Conservation (phyloP, 2,113 vertebrate species). For the Pogonocichla stellata region DNA sequence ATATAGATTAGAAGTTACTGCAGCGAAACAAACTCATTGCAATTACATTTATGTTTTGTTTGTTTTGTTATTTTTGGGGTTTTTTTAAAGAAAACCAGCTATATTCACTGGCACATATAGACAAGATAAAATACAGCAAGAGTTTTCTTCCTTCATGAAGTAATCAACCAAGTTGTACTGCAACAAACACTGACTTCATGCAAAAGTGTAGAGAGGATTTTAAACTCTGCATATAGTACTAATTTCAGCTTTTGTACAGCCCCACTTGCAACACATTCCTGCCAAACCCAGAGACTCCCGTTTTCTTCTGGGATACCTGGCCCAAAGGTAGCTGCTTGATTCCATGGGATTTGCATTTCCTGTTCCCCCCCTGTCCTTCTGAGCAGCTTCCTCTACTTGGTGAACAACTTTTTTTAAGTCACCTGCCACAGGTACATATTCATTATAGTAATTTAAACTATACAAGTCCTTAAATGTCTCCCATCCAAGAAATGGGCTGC, state of each 20-base stretch:
- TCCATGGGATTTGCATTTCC: neutral
- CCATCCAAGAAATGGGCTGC: neutral
- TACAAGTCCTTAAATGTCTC: constrained; percentile 66
- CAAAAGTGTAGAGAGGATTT: neutral
- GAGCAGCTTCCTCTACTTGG: constrained; percentile 19
- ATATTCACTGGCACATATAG: neutral
- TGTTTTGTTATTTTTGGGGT: neutral
- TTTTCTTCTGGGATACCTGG: constrained; percentile 70
- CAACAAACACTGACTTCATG: constrained; percentile 6
- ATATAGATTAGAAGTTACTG: neutral
- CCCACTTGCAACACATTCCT: constrained; percentile 85
- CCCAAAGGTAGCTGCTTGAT: constrained; percentile 47
- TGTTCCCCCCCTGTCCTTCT: constrained; percentile 5
- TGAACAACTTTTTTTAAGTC: constrained; percentile 24
- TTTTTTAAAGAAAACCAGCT: neutral
- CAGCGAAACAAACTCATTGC: constrained; percentile 14
- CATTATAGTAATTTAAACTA: constrained; percentile 46
- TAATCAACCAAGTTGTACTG: neutral
- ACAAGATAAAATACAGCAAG: constrained; percentile 13
- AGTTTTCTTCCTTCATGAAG: neutral
- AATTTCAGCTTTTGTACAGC: constrained; percentile 88
- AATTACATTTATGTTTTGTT: neutral
- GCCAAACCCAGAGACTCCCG: constrained; percentile 84
- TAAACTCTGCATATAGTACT: constrained; percentile 83
- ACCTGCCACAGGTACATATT: constrained; percentile 6